Evolutionary conservation across 2,888 invertebrate species (phyloP), one percentile per base, ranked within the genome.

Genomic region (Diabrotica balteata): DNA sequence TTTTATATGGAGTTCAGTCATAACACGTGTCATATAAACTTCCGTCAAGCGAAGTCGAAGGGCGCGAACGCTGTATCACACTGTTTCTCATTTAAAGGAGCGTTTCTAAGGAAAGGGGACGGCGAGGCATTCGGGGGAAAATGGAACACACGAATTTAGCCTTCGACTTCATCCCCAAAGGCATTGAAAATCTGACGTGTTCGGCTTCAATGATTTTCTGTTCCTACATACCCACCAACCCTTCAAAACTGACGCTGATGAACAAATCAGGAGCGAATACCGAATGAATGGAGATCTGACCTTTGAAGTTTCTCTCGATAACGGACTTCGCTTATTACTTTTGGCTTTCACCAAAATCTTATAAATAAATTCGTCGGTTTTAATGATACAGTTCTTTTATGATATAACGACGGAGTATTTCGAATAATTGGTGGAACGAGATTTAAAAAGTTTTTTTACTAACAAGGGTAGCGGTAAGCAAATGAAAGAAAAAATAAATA

Each of bases 131-230:
- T 8, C 45, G 46, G 8, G 11, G 42, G 61, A 61, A 61, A 61
- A 59, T 45, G 59, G 59, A 7, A 59, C 46, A 61, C 46, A 53
- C 46, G 61, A 61, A 61, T 61, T 61, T 61, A 61, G 52, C 53
- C 53, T 53, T 46, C 52, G 6, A 22, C 10, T 55, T 55, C 42
- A 54, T 63, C 74, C 72, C 65, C 32, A 61, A 55, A 68, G 68
- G 72, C 68, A 70, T 74, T 68, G 68, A 67, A 76, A 76, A 76
- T 75, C 72, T 75, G 75, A 76, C 74, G 72, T 72, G 75, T 73
- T 68, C 70, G 61, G 73, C 71, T 75, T 66, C 66, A 72, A 69
- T 65, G 63, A 70, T 73, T 62, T 62, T 47, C 54, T 62, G 47
- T 55, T 54, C 49, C 54, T 49, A 47, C 62, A 61, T 53, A 53